Evolutionary conservation across 2,888 invertebrate species (phyloP).

Genomic region (Apantesis nais): DNA sequence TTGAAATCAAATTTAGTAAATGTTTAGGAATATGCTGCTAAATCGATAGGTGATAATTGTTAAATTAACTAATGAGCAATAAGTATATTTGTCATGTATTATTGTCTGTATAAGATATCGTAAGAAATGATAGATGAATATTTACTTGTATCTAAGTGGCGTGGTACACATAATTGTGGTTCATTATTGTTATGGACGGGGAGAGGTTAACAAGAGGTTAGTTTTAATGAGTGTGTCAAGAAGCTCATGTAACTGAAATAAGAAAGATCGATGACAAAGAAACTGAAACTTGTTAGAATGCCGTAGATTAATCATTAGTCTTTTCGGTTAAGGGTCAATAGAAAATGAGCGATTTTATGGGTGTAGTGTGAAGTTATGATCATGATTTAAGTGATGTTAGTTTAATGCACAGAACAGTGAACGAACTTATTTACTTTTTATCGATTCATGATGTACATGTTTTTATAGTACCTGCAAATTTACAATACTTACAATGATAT

Average conservation of each 20-base stretch:
- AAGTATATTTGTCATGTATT: background rate
- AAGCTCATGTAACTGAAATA: background rate
- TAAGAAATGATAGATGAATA: background rate
- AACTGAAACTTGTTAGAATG: background rate
- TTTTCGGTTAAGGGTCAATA: background rate
- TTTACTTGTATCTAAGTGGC: background rate
- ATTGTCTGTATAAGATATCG: background rate
- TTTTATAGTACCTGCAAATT: too few relatives aligned
- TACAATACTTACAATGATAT: too few relatives aligned
- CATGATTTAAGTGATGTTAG: too few relatives aligned
- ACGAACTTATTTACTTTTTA: too few relatives aligned
- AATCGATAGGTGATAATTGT: background rate
- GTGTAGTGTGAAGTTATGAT: too few relatives aligned
- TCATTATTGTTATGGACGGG: background rate
- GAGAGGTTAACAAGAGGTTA: background rate
- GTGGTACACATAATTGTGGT: background rate
- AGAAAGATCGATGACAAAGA: background rate
- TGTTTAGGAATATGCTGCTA: background rate
- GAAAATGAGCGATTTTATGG: background rate
- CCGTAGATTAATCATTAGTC: background rate
- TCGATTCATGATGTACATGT: background rate
- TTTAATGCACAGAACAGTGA: too few relatives aligned
- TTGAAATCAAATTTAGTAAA: background rate
- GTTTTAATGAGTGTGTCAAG: background rate
- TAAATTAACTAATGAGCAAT: background rate